Evolutionary conservation across 2,113 vertebrate genomes (phyloP).

Genomic region (Tamias sibiricus): DNA sequence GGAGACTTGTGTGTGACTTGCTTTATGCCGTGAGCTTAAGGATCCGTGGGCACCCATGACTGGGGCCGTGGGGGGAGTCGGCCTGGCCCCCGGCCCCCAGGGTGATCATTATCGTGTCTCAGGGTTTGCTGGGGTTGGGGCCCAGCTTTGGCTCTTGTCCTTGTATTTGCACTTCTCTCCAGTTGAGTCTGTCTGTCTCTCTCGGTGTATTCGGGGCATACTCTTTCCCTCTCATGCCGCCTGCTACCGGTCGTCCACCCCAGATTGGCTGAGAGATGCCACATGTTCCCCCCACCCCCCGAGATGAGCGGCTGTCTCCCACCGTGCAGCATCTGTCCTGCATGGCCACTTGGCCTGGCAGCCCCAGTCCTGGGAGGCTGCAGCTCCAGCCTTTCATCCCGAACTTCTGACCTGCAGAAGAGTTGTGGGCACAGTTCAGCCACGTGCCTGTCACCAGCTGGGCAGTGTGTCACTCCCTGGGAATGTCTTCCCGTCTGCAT

Average conservation of each 20-base stretch:
- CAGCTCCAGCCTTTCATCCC: neutral
- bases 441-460: too few relatives aligned
- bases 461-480: neutral
- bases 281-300: neutral
- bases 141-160: neutral
- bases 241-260: neutral
- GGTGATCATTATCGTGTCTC: rapidly evolving
- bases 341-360: neutral
- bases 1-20: neutral
- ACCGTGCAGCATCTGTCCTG: neutral
- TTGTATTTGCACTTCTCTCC: neutral
- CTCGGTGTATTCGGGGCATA: too few relatives aligned
- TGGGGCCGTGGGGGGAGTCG: neutral
- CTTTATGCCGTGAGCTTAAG: neutral
- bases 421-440: neutral
- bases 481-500: neutral
- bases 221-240: neutral
- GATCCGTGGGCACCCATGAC: neutral
- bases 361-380: neutral
- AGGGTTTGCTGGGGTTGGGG: neutral
- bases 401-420: neutral
- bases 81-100: too few relatives aligned
- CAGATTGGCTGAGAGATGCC: neutral
- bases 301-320: too few relatives aligned
- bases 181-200: neutral